phyloP scores from a whole-genome alignment of 1,140 invertebrate species.

The Rhagoletis pomonella region DNA sequence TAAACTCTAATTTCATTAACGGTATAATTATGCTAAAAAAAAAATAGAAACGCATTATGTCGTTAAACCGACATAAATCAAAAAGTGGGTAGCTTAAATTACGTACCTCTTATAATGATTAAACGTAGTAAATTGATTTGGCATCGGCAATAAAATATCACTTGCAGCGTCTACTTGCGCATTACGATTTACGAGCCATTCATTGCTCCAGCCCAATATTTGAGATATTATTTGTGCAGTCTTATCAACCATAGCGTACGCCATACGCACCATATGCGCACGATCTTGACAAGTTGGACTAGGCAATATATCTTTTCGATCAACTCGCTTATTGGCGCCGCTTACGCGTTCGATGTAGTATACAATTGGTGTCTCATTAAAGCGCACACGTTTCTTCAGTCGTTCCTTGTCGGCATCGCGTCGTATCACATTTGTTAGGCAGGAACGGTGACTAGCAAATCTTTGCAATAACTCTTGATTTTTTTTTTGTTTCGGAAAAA shows the following conservation, averaged over 20 bases:
- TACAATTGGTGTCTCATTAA: conserved; percentile 54
- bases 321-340: conserved; percentile 40
- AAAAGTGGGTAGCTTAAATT: not conserved
- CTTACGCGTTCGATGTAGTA: conserved; percentile 52
- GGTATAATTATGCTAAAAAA: conserved; percentile 63
- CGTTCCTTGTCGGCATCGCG: not conserved
- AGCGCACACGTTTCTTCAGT: conserved; percentile 55
- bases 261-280: not conserved
- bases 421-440: conserved; percentile 6
- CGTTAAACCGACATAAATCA: not conserved
- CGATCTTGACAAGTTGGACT: conserved; percentile 46
- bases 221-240: conserved; percentile 59
- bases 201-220: conserved; percentile 65
- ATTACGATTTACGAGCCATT: conserved; percentile 63
- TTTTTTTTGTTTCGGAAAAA: conserved; percentile 53
- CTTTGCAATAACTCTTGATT: conserved; percentile 47
- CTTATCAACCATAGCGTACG: conserved; percentile 58
- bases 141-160: conserved; percentile 63
- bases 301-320: conserved; percentile 52
- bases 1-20: conserved; percentile 67
- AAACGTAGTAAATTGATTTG: conserved; percentile 61
- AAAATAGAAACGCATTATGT: not conserved
- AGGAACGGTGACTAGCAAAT: conserved; percentile 3
- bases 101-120: conserved; percentile 66
- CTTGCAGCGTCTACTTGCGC: conserved; percentile 58